Evolutionary conservation across 2,113 vertebrate species (phyloP), one percentile per base, ranked within the genome.

Genomic region (Noturus placidus): DNA sequence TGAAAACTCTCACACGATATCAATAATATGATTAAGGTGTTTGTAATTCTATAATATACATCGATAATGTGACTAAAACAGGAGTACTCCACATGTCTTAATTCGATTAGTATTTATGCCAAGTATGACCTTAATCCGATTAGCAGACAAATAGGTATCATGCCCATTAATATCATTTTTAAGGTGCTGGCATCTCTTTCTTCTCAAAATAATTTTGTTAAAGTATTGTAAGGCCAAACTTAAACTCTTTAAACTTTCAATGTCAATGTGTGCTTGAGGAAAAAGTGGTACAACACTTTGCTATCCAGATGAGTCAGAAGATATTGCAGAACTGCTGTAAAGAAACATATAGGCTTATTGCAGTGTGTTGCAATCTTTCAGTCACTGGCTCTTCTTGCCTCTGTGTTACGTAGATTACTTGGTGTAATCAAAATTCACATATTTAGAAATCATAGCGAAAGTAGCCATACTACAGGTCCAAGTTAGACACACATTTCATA

Each of bases 101-200:
- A 46, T 46, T 46, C 42, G 42, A 46, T 46, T 46, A 7, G 42
- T 7, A 6, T 46, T 46, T 46, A 46, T 6, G 6, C 7, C 42
- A 0, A 46, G 42, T 46, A 46, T 46, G 42, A 46, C 42, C 42
- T 7, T 46, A 46, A 46, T 46, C 5, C 5, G 42, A 46, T 46
- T 46, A 87, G 17, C 33, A 63, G 33, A 19, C 46, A 76, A 46
- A 59, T 33, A 88, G 78, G 69, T 82, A 27, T 88, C 78, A 65
- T 17, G 27, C n/a, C 76, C 74, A 89, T 89, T 86, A 89, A 50
- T 30, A 78, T 69, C 10, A 69, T 78, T 54, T 65, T 84, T 76
- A 72, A 82, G 25, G 33, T 54, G 42, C 27, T 83, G 61, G 10
- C 2, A 11, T 69, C 38, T 42, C 81, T 82, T 35, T 82, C 25